These are phyloP conservation scores for Rhinogobio ventralis DNA, from an alignment of 2,797 vertebrate genomes.

Conservation along the genomic window DNA sequence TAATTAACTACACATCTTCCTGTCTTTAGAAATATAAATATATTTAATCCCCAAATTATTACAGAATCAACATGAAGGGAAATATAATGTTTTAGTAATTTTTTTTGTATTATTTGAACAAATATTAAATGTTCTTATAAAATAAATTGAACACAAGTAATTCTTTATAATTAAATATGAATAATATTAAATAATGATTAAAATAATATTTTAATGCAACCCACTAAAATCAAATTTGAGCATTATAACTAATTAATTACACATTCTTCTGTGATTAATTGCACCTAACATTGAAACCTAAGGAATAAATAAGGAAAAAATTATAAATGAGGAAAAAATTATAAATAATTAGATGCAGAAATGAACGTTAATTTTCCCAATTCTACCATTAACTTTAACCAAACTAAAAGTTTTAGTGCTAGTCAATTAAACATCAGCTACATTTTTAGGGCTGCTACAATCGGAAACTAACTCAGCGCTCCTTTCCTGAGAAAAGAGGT, in stretches of 20 bases:
- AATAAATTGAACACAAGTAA: background rate
- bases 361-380: background rate
- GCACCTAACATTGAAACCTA: background rate
- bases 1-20: background rate
- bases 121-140: background rate
- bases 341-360: background rate
- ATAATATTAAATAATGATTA: background rate
- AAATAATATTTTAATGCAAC: background rate
- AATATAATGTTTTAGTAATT: background rate
- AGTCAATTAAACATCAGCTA: conserved; percentile 4
- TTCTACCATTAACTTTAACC: background rate
- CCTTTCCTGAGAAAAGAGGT: background rate
- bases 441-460: background rate
- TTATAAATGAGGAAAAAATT: too few relatives aligned
- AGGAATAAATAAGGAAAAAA: too few relatives aligned
- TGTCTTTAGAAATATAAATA: background rate
- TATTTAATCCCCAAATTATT: background rate
- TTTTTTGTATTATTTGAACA: background rate
- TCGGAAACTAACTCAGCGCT: background rate
- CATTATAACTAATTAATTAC: background rate
- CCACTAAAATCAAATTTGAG: background rate
- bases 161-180: background rate
- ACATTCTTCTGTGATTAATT: background rate
- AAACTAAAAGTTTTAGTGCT: background rate
- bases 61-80: background rate